A percentile compares a stretch with the other conserved stretches of the same genome.
Evolutionary conservation across 2,888 invertebrate species (phyloP).

Genomic region (Hydropsyche betteni): DNA sequence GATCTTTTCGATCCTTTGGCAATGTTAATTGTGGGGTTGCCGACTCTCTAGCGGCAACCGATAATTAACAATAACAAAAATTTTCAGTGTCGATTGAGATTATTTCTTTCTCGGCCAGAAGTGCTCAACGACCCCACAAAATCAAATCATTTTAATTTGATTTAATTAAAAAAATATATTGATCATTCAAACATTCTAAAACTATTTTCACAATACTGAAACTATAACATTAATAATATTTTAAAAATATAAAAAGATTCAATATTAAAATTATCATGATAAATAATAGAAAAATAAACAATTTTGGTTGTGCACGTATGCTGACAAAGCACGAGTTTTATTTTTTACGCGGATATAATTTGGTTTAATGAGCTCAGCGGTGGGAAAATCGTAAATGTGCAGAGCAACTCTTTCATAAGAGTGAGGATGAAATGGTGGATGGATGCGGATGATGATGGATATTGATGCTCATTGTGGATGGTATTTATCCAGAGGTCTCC

Average conservation of each 20-base stretch:
- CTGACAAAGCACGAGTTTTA: no score
- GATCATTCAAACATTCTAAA: no score
- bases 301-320: no score
- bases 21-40: constrained; percentile 48
- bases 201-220: no score
- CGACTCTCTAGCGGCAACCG: constrained; percentile 40
- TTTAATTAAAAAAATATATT: no score
- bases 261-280: no score
- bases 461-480: constrained; percentile 42
- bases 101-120: constrained; percentile 24
- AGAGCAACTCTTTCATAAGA: neutral
- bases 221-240: no score
- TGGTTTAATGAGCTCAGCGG: constrained; percentile 14
- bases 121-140: neutral
- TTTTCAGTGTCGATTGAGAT: constrained; percentile 32
- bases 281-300: no score
- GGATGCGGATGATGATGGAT: constrained; percentile 37
- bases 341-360: neutral
- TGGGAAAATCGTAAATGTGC: constrained; percentile 37
- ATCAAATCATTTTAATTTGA: no score
- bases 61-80: constrained; percentile 45
- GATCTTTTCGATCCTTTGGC: constrained; percentile 44
- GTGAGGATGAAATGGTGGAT: constrained; percentile 29
- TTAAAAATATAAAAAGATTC: no score
- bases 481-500: constrained; percentile 42